Evolutionary conservation across 2,113 vertebrate genomes (phyloP).

Genomic region (Paedocypris sp.): DNA sequence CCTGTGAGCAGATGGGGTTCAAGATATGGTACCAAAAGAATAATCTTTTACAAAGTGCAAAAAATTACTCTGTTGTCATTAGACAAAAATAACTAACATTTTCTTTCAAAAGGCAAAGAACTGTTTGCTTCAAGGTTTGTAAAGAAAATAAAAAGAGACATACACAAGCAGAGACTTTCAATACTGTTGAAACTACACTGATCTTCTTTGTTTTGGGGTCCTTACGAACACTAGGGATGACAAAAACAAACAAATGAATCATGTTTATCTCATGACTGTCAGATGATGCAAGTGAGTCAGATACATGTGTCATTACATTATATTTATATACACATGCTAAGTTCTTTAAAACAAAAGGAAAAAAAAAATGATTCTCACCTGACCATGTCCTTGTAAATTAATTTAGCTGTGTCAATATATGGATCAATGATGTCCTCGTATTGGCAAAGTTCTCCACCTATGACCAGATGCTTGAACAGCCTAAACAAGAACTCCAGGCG

Average conservation of each 20-base stretch:
- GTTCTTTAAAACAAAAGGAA: neutral
- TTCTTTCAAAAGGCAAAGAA: neutral
- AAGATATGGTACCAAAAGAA: no score
- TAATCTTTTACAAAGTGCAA: no score
- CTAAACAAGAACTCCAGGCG: slow-evolving; percentile 82
- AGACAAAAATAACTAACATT: no score
- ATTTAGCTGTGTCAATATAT: slow-evolving; percentile 77
- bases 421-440: slow-evolving; percentile 78
- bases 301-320: neutral
- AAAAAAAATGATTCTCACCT: slow-evolving; percentile 58
- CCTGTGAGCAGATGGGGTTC: no score
- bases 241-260: neutral
- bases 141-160: slow-evolving; percentile 31
- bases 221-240: slow-evolving; percentile 55
- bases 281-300: neutral
- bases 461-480: slow-evolving; percentile 87
- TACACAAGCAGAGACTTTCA: slow-evolving; percentile 56
- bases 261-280: neutral
- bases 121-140: neutral
- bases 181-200: slow-evolving; percentile 51
- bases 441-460: slow-evolving; percentile 86
- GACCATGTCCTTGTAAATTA: slow-evolving; percentile 85
- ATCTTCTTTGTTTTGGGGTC: slow-evolving; percentile 52
- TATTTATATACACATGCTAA: neutral
- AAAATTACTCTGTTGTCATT: no score